A percentile compares a stretch with the other conserved stretches of the same genome.
Conservation (phyloP, 2,888 invertebrate genomes). For the Arctia plantaginis region DNA sequence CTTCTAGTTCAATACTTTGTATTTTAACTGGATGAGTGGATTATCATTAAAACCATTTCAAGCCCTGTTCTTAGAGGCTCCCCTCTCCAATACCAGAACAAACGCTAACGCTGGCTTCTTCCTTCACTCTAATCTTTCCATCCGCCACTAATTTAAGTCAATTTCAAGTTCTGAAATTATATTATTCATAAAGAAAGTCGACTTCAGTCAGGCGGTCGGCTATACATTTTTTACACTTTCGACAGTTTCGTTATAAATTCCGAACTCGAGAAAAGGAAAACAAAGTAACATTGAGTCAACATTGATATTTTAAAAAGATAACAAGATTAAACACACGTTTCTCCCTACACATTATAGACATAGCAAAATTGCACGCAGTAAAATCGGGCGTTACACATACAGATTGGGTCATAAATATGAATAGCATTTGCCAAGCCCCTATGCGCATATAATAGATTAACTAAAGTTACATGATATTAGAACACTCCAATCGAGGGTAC, state of each 20-base stretch:
- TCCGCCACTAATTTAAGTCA: too few species aligned
- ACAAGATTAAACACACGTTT: background rate
- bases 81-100: background rate
- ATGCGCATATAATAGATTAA: background rate
- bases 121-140: too few species aligned
- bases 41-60: background rate
- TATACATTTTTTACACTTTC: too few species aligned
- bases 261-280: too few species aligned
- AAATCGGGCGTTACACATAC: background rate
- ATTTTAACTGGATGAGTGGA: background rate
- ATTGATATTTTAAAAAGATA: background rate
- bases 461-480: background rate
- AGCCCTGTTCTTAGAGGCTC: background rate
- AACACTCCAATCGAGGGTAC: background rate
- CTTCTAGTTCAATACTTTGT: too few species aligned
- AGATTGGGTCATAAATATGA: slow-evolving; percentile 6
- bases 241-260: too few species aligned
- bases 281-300: background rate
- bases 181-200: too few species aligned
- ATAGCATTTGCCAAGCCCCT: background rate
- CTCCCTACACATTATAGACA: background rate
- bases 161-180: too few species aligned
- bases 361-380: background rate
- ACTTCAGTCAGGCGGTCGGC: too few species aligned
- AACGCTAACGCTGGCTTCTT: background rate